Percentiles rank a stretch among this genome's conserved stretches.
Conservation (phyloP, 2,113 vertebrate species). For the Channa maculata region DNA sequence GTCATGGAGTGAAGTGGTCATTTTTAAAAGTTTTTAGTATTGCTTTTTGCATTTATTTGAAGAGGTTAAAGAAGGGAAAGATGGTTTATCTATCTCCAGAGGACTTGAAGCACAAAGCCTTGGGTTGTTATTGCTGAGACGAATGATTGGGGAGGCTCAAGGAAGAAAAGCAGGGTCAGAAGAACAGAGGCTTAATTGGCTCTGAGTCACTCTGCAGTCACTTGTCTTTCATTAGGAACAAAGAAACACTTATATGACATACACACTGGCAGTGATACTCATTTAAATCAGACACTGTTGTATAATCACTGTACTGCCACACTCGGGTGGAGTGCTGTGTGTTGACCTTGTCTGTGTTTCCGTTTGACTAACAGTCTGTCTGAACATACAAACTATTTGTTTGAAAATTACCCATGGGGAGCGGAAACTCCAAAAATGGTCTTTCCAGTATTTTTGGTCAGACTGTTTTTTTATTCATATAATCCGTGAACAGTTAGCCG, state of each 20-base stretch:
- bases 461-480: slow-evolving; percentile 18
- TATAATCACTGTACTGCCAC: slow-evolving; percentile 20
- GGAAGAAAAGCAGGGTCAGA: slow-evolving; percentile 13
- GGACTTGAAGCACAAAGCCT: slow-evolving; percentile 1
- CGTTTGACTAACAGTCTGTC: slow-evolving; percentile 37
- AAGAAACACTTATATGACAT: slow-evolving; percentile 34
- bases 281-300: slow-evolving; percentile 27
- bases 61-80: neutral
- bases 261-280: slow-evolving; percentile 31
- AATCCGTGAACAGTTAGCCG: slow-evolving; percentile 29
- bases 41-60: neutral
- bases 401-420: slow-evolving; percentile 2
- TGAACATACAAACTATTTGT: slow-evolving; percentile 1
- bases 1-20: neutral
- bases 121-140: slow-evolving; percentile 20
- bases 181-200: slow-evolving; percentile 53
- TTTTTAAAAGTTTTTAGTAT: neutral
- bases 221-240: slow-evolving; percentile 54
- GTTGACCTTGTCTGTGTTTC: slow-evolving; percentile 18
- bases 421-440: slow-evolving; percentile 1
- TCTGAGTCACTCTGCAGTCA: slow-evolving; percentile 42
- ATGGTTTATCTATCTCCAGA: neutral
- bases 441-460: slow-evolving; percentile 5
- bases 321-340: neutral
- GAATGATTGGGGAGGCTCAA: slow-evolving; percentile 24